These are phyloP conservation scores for Mythimna ferrago DNA, from an alignment of 2,888 invertebrate genomes.

Conservation along the genomic window DNA sequence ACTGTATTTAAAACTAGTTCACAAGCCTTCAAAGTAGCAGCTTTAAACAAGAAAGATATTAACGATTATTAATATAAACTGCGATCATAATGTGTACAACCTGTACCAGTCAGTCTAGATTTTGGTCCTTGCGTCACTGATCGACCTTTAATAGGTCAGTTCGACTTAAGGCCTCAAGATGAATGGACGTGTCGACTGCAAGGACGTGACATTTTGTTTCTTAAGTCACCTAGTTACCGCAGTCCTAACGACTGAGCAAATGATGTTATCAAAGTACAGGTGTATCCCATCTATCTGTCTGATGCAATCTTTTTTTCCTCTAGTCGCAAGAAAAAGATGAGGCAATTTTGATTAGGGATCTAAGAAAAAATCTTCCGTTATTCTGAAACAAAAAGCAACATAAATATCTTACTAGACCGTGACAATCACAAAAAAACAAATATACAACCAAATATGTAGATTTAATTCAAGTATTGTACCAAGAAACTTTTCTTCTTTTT, in stretches of 20 bases:
- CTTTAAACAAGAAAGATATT: neutral
- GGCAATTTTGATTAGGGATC: neutral
- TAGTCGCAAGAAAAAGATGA: neutral
- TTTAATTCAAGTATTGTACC: conserved; percentile 52
- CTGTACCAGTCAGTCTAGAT: conserved; percentile 7
- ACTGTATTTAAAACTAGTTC: neutral
- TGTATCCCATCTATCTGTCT: neutral
- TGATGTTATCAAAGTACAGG: conserved; percentile 35
- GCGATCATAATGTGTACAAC: neutral
- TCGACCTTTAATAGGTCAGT: conserved; percentile 16
- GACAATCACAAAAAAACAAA: conserved; percentile 39
- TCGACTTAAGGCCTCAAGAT: conserved; percentile 4
- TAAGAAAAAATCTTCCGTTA: conserved; percentile 4
- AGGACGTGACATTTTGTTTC: conserved; percentile 32
- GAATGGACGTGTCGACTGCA: conserved; percentile 13
- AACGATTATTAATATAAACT: neutral
- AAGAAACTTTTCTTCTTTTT: conserved; percentile 54
- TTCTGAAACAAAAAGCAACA: conserved; percentile 17
- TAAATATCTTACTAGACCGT: conserved; percentile 43
- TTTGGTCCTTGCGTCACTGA: conserved; percentile 14
- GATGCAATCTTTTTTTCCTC: conserved; percentile 5
- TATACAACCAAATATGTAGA: conserved; percentile 51
- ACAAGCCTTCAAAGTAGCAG: neutral
- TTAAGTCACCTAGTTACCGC: neutral
- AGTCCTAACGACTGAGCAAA: neutral